Conservation (phyloP, 1,140 invertebrate species). For the Aphelinus certus region DNA sequence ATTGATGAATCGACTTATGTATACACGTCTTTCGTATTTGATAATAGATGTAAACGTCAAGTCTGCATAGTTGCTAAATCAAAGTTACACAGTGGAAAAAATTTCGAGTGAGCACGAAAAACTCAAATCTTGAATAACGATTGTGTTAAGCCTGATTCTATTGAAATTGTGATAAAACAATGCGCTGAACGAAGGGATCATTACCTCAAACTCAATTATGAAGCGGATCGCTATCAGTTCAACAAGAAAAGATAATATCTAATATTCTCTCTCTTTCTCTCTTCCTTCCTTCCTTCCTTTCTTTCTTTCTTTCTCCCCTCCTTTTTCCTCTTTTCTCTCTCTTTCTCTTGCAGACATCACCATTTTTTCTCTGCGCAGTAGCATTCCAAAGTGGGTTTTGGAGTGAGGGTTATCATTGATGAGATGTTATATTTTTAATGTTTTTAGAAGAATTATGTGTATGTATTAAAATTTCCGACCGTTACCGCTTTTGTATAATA, state of each 20-base stretch:
- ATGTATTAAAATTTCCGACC: constrained; percentile 22
- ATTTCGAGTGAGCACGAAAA: constrained; percentile 1
- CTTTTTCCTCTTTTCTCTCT: constrained; percentile 1
- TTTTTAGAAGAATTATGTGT: constrained; percentile 27
- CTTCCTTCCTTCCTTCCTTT: no score
- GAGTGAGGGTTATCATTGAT: constrained; percentile 1
- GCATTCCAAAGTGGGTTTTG: constrained; percentile 40
- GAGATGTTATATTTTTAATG: constrained; percentile 32
- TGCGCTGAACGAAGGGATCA: not conserved
- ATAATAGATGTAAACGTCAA: constrained; percentile 20
- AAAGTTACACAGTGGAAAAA: not conserved
- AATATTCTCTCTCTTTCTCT: no score
- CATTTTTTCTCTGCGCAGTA: constrained; percentile 21
- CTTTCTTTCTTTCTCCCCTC: no score
- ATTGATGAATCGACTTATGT: constrained; percentile 29
- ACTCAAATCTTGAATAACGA: constrained; percentile 10
- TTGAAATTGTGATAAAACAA: constrained; percentile 34
- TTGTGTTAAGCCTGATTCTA: constrained; percentile 33
- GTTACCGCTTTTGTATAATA: constrained; percentile 29
- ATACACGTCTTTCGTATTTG: constrained; percentile 25
- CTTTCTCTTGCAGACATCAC: constrained; percentile 4
- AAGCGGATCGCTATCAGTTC: no score
- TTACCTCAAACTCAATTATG: no score
- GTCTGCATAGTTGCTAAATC: constrained; percentile 12
- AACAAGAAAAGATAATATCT: no score